Evolutionary conservation across 2,797 vertebrate species (phyloP), one percentile per base, ranked within the genome.

Genomic region (Taeniopygia guttata): DNA sequence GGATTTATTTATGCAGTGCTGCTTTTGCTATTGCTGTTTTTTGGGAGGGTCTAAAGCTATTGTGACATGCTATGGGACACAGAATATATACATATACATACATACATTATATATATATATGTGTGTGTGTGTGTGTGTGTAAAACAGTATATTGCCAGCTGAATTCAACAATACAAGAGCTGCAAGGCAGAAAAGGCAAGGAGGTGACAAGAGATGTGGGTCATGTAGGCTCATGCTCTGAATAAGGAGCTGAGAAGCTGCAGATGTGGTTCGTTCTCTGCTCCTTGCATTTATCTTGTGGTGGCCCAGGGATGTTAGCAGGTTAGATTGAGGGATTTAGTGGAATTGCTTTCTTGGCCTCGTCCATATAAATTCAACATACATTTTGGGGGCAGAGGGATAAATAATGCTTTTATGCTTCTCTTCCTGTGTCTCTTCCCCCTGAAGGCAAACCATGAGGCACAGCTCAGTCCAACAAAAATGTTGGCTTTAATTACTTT

Each of bases 331-430:
- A 81, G 48, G 51, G 73, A 67, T 88, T 69, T 81, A 5, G 18
- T 29, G 29, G 29, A 67, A 63, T 2, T 6, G 51, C 30, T 89
- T 68, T 86, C 80, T 90, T 87, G 84, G 68, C n/a, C 32, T 84
- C 0, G 0, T 42, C n/a, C 43, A 21, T 16, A 5, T 69, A 38
- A 82, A 88, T 69, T 48, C 0, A 0, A 9, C 14, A 17, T 64
- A 45, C 13, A 5, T 87, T 92, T 87, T 56, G 46, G 52, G 34
- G 13, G 12, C 13, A 40, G 56, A 67, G 14, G 15, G 21, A 5
- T 69, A 92, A 52, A 63, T 63, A 62, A 10, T 29, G 42, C 0
- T 25, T 73, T 42, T 70, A 19, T 45, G 29, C 29, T 82, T 79
- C 30, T 76, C 22, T 87, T 87, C 36, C 45, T 51, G 2, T 51